Percentiles rank a stretch among this genome's conserved stretches.
phyloP scores from a whole-genome alignment of 2,113 vertebrate species.

The Pangasianodon hypophthalmus region DNA sequence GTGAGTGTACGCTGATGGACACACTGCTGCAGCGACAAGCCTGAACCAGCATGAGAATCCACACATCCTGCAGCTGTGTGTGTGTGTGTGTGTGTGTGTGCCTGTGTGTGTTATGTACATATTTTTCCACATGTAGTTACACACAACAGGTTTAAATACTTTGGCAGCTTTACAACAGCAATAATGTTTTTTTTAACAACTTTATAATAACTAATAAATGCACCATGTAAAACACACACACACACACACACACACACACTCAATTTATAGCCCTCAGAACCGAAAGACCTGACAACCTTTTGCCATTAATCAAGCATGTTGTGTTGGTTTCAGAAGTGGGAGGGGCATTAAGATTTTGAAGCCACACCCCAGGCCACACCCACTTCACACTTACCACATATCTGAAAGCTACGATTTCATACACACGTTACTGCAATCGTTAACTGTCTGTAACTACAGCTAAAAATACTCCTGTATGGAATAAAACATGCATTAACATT shows the following conservation, averaged over 20 bases:
- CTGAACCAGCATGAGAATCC: constrained; percentile 9
- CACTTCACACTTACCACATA: too few species aligned
- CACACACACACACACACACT: not conserved
- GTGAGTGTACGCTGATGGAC: not conserved
- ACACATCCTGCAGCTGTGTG: not conserved
- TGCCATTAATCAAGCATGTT: too few species aligned
- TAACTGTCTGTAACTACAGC: too few species aligned
- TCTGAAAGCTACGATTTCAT: too few species aligned
- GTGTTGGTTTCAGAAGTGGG: too few species aligned
- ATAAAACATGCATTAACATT: too few species aligned
- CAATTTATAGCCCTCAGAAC: too few species aligned
- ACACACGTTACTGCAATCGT: too few species aligned
- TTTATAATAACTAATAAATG: not conserved
- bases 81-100: not conserved
- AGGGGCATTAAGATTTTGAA: too few species aligned
- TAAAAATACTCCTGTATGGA: too few species aligned
- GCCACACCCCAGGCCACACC: too few species aligned
- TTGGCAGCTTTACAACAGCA: not conserved
- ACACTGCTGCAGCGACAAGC: not conserved
- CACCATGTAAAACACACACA: not conserved
- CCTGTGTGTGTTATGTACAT: not conserved
- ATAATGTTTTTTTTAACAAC: not conserved
- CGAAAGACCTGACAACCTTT: too few species aligned
- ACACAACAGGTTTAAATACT: not conserved
- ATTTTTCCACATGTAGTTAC: not conserved